These are phyloP conservation scores for Euborellia annulipes DNA, from an alignment of 1,140 invertebrate genomes.

Conservation along the genomic window DNA sequence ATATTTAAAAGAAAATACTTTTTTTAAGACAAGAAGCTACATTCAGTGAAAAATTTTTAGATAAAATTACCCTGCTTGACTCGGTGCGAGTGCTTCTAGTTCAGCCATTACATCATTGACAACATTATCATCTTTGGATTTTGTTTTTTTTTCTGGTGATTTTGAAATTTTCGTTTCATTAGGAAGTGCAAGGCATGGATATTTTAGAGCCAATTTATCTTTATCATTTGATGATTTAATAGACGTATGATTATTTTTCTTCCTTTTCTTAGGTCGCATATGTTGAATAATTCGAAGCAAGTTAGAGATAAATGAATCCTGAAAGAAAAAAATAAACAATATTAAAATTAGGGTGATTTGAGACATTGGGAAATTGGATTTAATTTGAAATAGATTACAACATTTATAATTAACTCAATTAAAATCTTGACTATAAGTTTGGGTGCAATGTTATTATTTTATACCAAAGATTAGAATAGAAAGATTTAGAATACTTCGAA, in stretches of 20 bases:
- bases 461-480: too few species aligned
- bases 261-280: constrained; percentile 58
- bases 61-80: constrained; percentile 15
- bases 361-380: too few species aligned
- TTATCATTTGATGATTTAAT: constrained; percentile 24
- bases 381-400: too few species aligned
- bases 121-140: constrained; percentile 29
- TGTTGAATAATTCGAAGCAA: constrained; percentile 84
- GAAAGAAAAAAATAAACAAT: constrained; percentile 19
- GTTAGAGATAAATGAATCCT: constrained; percentile 86
- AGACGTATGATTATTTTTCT: constrained; percentile 20
- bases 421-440: too few species aligned
- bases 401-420: too few species aligned
- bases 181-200: constrained; percentile 80
- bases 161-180: constrained; percentile 45
- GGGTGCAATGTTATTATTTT: too few species aligned
- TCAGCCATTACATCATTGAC: constrained; percentile 76
- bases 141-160: constrained; percentile 24
- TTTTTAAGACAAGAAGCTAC: too few species aligned
- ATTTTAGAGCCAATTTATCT: constrained; percentile 53
- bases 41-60: too few species aligned
- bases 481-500: too few species aligned
- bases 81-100: constrained; percentile 71
- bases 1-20: too few species aligned
- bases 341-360: too few species aligned